Evolutionary conservation across 2,113 vertebrate genomes (phyloP).

Genomic region (Neodon shergylaensis): DNA sequence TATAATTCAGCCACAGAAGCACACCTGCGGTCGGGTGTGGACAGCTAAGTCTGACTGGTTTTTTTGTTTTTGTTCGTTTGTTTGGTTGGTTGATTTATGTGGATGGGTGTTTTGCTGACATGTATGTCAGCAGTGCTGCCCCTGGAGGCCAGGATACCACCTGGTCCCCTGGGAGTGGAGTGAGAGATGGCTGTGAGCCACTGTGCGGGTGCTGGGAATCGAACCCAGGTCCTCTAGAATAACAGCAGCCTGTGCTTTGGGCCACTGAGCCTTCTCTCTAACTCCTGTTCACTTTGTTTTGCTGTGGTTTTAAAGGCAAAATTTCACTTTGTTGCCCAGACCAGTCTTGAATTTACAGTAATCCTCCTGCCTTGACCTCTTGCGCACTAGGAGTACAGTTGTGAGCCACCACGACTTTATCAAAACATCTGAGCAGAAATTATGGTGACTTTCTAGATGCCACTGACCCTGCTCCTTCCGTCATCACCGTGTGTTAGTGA

Average conservation of each 20-base stretch:
- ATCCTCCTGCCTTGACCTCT: background rate
- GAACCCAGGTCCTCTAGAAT: background rate
- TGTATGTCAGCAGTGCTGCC: background rate
- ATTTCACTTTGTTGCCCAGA: background rate
- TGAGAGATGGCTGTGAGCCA: background rate
- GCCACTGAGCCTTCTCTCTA: background rate
- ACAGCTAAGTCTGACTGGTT: background rate
- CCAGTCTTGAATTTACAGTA: background rate
- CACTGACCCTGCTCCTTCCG: fast-evolving
- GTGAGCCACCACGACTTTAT: background rate
- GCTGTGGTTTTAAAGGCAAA: background rate
- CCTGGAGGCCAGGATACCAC: background rate
- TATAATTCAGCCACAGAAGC: background rate
- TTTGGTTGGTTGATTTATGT: background rate
- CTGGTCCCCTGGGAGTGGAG: background rate
- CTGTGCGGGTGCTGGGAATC: background rate
- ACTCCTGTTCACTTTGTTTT: background rate
- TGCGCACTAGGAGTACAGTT: background rate
- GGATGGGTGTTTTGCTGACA: background rate
- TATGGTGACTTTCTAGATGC: no score
- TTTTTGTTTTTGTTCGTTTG: background rate
- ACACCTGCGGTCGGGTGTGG: background rate
- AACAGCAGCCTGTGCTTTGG: background rate
- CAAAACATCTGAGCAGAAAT: background rate
- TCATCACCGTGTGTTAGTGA: background rate